phyloP scores from a whole-genome alignment of 2,113 vertebrate genomes.

The Herpetotheres cachinnans region DNA sequence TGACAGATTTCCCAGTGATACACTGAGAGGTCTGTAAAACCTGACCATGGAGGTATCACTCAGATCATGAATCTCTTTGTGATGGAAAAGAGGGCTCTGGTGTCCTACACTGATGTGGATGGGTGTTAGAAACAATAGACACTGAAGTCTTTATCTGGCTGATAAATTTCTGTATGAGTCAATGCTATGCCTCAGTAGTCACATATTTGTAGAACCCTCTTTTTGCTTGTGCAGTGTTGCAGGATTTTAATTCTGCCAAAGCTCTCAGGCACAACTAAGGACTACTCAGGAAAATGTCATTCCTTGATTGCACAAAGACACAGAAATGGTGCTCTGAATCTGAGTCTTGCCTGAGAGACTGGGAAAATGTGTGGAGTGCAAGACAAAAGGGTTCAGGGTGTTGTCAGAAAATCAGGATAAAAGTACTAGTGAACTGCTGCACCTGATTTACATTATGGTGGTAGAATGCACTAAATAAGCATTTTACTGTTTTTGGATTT shows the following conservation, averaged over 20 bases:
- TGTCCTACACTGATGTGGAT: background rate
- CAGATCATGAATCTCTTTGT: background rate
- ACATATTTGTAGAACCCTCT: background rate
- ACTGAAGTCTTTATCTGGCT: background rate
- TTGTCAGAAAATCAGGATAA: background rate
- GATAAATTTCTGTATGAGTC: background rate
- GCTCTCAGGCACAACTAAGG: background rate
- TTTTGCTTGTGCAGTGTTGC: background rate
- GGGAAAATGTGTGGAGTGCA: background rate
- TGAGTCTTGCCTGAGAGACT: background rate
- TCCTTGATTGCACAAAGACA: background rate
- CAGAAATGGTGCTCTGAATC: background rate
- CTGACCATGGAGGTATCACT: background rate
- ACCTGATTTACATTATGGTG: background rate
- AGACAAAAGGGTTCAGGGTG: background rate
- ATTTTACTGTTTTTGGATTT: background rate
- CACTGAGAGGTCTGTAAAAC: background rate
- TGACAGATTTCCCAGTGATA: background rate
- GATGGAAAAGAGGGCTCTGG: background rate
- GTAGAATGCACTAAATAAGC: background rate
- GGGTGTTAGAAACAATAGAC: background rate
- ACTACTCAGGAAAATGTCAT: background rate
- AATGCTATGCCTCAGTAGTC: background rate
- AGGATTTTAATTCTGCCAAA: background rate
- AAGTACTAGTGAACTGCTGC: background rate